These are phyloP conservation scores for Stenopsyche tienmushanensis DNA, from an alignment of 1,140 invertebrate genomes.

Conservation along the genomic window DNA sequence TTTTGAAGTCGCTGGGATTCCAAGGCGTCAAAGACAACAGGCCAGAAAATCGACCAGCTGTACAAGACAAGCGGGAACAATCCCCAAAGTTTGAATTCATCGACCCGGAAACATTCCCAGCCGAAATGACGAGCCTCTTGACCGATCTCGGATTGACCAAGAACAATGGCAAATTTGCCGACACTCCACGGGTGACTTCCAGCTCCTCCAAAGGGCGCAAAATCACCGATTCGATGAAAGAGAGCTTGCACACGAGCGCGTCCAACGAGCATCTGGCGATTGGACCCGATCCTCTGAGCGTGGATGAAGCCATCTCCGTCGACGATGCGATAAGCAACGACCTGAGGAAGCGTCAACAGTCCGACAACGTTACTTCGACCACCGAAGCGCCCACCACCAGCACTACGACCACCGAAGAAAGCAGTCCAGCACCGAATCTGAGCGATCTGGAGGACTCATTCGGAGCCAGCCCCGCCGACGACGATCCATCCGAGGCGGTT, in stretches of 20 bases:
- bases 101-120: constrained; percentile 32
- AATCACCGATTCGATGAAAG: neutral
- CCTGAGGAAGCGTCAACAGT: constrained; percentile 43
- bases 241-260: neutral
- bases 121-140: constrained; percentile 36
- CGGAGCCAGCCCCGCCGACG: constrained; percentile 60
- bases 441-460: constrained; percentile 76
- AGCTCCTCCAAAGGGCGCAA: neutral
- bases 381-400: constrained; percentile 44
- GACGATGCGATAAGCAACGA: constrained; percentile 41
- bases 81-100: constrained; percentile 27
- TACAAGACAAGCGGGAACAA: neutral
- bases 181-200: neutral
- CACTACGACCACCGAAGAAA: constrained; percentile 12
- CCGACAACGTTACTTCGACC: constrained; percentile 33
- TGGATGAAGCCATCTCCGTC: constrained; percentile 17
- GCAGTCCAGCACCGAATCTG: constrained; percentile 53
- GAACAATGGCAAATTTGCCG: constrained; percentile 9
- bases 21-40: constrained; percentile 3
- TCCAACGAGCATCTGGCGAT: neutral
- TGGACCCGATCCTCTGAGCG: constrained; percentile 32
- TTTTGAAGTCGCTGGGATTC: constrained; percentile 31
- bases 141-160: constrained; percentile 37
- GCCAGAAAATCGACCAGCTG: constrained; percentile 39
- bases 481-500: constrained; percentile 57